phyloP scores from a whole-genome alignment of 2,888 invertebrate genomes.

The Hemaris fuciformis region DNA sequence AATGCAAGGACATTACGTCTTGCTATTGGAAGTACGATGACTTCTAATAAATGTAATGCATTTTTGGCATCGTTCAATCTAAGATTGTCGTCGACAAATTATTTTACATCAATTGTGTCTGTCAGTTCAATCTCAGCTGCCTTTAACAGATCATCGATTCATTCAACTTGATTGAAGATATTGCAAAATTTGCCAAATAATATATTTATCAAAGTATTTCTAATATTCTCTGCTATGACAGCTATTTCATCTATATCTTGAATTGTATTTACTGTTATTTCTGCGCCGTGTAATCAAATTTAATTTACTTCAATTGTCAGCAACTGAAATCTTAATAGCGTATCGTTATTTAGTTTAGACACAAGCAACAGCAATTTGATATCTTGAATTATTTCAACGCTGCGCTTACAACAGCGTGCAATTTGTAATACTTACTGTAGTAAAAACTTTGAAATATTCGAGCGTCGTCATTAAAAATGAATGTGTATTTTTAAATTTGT shows the following conservation, averaged over 20 bases:
- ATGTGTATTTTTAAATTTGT: not conserved
- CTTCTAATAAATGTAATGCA: not conserved
- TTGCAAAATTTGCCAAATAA: not conserved
- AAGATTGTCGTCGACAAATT: not conserved
- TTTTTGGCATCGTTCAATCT: not conserved
- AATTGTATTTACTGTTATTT: not conserved
- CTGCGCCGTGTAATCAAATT: not conserved
- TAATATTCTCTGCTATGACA: not conserved
- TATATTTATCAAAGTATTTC: not conserved
- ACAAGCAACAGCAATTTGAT: not conserved
- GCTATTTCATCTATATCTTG: not conserved
- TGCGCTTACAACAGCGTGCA: not conserved
- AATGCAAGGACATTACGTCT: constrained; percentile 41
- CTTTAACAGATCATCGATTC: not conserved
- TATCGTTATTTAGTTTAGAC: not conserved
- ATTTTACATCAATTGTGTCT: not conserved
- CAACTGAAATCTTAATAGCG: not conserved
- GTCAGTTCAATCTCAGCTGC: not conserved
- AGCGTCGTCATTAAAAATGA: not conserved
- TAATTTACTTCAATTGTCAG: not conserved
- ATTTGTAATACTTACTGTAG: not conserved
- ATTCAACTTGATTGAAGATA: not conserved
- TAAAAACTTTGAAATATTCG: not conserved
- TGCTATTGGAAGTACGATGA: not conserved
- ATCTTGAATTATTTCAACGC: not conserved